Percentiles rank a stretch among this genome's conserved stretches.
These are phyloP conservation scores for Datnioides undecimradiatus DNA, from an alignment of 2,113 vertebrate genomes.

Conservation along the genomic window DNA sequence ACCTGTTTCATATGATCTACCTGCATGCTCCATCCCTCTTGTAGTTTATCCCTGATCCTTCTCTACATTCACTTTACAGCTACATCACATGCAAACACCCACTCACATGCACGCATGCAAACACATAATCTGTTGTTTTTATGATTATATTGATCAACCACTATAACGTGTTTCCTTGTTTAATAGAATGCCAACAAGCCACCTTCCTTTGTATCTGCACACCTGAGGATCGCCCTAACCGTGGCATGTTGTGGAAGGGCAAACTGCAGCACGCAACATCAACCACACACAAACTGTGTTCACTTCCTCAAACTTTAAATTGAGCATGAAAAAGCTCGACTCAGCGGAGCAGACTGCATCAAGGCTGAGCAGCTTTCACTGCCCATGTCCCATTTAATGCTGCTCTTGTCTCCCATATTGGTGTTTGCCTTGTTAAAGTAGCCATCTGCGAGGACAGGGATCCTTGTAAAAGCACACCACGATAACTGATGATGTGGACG, in stretches of 20 bases:
- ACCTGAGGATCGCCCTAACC: neutral
- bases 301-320: constrained; percentile 50
- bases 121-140: too few species aligned
- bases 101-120: too few species aligned
- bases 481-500: neutral
- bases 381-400: constrained; percentile 37
- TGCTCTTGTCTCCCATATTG: constrained; percentile 24
- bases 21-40: too few species aligned
- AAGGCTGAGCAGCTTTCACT: constrained; percentile 38
- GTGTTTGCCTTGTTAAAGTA: constrained; percentile 45
- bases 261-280: constrained; percentile 10
- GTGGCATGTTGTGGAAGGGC: neutral
- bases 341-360: constrained; percentile 22
- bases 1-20: too few species aligned
- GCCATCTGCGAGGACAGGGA: constrained; percentile 20
- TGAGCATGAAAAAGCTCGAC: constrained; percentile 31
- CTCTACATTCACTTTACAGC: too few species aligned
- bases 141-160: too few species aligned
- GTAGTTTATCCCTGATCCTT: too few species aligned
- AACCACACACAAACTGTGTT: constrained; percentile 15
- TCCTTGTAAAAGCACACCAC: constrained; percentile 21
- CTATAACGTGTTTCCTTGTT: too few species aligned
- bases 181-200: too few species aligned
- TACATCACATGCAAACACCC: too few species aligned
- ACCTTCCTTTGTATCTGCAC: neutral